phyloP scores from a whole-genome alignment of 2,888 invertebrate genomes.

The Euproctis similis region DNA sequence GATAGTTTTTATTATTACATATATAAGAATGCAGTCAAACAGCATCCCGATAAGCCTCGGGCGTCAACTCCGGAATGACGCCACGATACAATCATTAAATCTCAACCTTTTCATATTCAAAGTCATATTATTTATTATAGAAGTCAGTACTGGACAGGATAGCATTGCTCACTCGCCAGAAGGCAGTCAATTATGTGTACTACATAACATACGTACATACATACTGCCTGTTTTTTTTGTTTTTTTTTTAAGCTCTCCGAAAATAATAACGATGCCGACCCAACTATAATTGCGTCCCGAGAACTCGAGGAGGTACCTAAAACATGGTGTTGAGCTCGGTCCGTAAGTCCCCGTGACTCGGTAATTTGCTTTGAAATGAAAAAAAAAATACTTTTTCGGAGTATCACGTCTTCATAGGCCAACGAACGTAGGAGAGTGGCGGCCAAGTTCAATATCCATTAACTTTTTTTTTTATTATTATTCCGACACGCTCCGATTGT shows the following conservation, averaged over 20 bases:
- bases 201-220: constrained; percentile 11
- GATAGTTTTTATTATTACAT: too few species aligned
- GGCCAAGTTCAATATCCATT: constrained; percentile 46
- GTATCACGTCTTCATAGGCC: constrained; percentile 29
- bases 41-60: background rate
- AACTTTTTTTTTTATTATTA: constrained; percentile 41
- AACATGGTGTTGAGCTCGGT: constrained; percentile 57
- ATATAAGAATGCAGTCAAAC: constrained; percentile 6
- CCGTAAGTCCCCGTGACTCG: constrained; percentile 52
- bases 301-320: constrained; percentile 60
- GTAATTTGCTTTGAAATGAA: constrained; percentile 35
- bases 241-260: constrained; percentile 30
- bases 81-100: too few species aligned
- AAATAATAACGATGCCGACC: constrained; percentile 37
- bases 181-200: constrained; percentile 35
- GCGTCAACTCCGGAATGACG: too few species aligned
- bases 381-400: constrained; percentile 28
- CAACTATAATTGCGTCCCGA: constrained; percentile 63
- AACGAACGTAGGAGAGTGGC: constrained; percentile 29
- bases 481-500: constrained; percentile 33
- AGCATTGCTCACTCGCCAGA: constrained; percentile 19
- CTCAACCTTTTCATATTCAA: too few species aligned
- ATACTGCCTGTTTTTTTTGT: constrained; percentile 31
- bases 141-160: too few species aligned
- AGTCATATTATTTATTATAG: too few species aligned